These are phyloP conservation scores for Salvelinus fontinalis DNA, from an alignment of 2,113 vertebrate genomes.

Conservation along the genomic window DNA sequence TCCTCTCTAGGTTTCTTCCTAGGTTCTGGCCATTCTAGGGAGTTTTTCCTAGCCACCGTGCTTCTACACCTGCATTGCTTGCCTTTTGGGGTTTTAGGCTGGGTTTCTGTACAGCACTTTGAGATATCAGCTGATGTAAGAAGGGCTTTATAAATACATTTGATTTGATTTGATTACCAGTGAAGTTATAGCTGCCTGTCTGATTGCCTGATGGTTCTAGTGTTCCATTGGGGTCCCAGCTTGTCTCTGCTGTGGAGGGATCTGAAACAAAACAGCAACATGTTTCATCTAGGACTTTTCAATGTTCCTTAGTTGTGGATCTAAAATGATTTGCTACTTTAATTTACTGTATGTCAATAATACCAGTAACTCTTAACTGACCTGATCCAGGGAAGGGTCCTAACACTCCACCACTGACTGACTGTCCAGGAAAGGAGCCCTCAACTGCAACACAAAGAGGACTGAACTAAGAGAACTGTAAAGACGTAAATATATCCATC, in stretches of 20 bases:
- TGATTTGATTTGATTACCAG: neutral
- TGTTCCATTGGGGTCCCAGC: neutral
- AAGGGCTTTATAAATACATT: too few species aligned
- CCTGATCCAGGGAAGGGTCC: neutral
- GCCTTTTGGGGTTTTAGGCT: too few species aligned
- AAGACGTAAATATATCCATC: neutral
- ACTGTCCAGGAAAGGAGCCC: neutral
- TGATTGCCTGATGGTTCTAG: neutral
- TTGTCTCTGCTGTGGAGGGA: neutral
- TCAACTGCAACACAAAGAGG: neutral
- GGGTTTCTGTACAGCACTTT: too few species aligned
- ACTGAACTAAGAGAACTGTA: neutral
- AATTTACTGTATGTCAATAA: neutral
- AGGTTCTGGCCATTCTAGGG: too few species aligned
- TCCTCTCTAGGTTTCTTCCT: too few species aligned
- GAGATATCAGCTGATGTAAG: too few species aligned
- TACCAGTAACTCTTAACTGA: neutral
- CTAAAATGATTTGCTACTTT: too few species aligned
- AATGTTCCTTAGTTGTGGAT: too few species aligned
- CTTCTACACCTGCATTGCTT: too few species aligned
- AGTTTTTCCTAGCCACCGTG: too few species aligned
- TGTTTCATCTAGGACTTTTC: too few species aligned
- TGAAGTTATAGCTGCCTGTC: conserved; percentile 8
- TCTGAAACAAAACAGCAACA: neutral
- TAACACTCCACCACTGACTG: neutral